These are phyloP conservation scores for Phalloptychus januarius DNA, from an alignment of 2,797 vertebrate genomes.

Conservation along the genomic window DNA sequence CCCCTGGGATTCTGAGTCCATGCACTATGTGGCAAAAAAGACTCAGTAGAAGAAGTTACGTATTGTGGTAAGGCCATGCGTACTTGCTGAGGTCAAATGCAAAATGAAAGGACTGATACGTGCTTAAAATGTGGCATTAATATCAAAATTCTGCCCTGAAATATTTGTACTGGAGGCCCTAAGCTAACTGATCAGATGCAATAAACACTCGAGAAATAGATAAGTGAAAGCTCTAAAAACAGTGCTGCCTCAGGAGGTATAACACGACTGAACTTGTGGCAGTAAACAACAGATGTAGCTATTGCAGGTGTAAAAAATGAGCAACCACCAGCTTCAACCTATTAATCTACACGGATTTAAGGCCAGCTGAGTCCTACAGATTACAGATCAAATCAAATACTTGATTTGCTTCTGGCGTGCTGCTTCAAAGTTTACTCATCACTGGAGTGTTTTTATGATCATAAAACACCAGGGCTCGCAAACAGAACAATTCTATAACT, in stretches of 20 bases:
- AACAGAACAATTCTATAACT: conserved; percentile 2
- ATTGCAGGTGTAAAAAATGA: not conserved
- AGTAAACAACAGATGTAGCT: not conserved
- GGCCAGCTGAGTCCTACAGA: conserved; percentile 27
- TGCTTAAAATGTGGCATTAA: not conserved
- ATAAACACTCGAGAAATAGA: not conserved
- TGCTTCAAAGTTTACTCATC: conserved; percentile 4
- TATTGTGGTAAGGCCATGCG: not conserved
- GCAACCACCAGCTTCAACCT: conserved; percentile 7
- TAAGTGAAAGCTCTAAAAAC: not conserved
- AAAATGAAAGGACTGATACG: not conserved
- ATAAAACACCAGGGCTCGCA: not conserved
- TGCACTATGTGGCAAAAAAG: not conserved
- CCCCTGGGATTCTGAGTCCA: not conserved
- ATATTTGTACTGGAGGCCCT: not conserved
- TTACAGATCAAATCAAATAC: conserved; percentile 38
- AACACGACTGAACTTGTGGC: not conserved
- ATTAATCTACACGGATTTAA: conserved; percentile 30
- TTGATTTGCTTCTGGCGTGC: conserved; percentile 18
- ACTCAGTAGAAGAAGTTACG: not conserved
- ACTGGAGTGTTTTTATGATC: conserved; percentile 5
- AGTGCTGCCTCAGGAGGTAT: not conserved
- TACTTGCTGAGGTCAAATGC: not conserved
- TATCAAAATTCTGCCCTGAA: not conserved
- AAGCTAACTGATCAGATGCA: not conserved